These are phyloP conservation scores for Tachina lurida DNA, from an alignment of 2,888 invertebrate species.

Conservation along the genomic window DNA sequence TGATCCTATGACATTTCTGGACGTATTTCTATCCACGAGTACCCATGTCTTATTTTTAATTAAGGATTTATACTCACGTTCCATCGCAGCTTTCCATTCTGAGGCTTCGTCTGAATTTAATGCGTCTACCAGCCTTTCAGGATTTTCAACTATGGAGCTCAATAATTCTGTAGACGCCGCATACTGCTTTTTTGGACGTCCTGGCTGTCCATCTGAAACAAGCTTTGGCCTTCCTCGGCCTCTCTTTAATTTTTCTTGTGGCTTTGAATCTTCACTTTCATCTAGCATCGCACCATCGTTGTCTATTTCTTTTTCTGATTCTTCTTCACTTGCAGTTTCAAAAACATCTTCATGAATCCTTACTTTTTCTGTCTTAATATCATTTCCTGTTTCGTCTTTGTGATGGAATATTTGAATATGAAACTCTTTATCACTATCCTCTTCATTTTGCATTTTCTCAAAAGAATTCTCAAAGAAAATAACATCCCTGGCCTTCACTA, in stretches of 20 bases:
- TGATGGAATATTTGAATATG: neutral
- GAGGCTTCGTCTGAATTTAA: conserved; percentile 35
- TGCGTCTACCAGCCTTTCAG: conserved; percentile 37
- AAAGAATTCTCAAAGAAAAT: conserved; percentile 46
- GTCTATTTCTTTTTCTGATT: no score
- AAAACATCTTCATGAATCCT: conserved; percentile 2
- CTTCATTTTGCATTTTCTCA: conserved; percentile 30
- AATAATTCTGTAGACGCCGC: conserved; percentile 28
- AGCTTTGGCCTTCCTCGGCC: conserved; percentile 53
- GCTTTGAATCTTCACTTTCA: neutral
- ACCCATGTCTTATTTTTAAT: conserved; percentile 61
- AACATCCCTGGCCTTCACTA: conserved; percentile 55
- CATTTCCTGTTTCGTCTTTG: neutral
- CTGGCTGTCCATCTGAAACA: conserved; percentile 38
- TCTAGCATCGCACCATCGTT: conserved; percentile 5
- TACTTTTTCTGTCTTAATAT: neutral
- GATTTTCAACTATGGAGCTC: conserved; percentile 29
- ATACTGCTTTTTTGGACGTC: conserved; percentile 58
- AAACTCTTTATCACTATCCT: conserved; percentile 1
- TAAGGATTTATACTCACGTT: conserved; percentile 57
- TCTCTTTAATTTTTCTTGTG: conserved; percentile 11
- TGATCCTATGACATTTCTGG: conserved; percentile 11
- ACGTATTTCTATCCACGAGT: conserved; percentile 46
- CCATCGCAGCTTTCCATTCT: conserved; percentile 65
- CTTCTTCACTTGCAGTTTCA: conserved; percentile 47